Evolutionary conservation across 1,140 invertebrate species (phyloP).

Genomic region (Brevipalpus yothersi): DNA sequence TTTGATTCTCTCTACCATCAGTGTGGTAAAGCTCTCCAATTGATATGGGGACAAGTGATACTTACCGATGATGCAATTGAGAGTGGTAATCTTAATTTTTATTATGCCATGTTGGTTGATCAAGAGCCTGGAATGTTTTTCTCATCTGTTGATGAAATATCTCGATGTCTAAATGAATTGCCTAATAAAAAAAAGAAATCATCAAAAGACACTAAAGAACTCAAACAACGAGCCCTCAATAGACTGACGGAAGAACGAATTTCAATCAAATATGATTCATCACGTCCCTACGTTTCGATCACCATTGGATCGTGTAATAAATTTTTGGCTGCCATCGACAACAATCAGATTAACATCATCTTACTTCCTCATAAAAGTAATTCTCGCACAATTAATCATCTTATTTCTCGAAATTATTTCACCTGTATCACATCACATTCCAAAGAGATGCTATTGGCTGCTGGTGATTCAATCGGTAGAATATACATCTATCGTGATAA

Average conservation of each 20-base stretch:
- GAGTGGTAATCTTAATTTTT: no score
- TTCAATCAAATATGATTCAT: not conserved
- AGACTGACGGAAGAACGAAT: not conserved
- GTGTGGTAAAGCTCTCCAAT: no score
- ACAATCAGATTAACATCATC: not conserved
- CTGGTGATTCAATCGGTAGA: slow-evolving; percentile 38
- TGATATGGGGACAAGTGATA: no score
- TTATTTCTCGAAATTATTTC: slow-evolving; percentile 15
- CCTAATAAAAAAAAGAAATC: not conserved
- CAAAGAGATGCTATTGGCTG: slow-evolving; percentile 34
- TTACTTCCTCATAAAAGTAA: not conserved
- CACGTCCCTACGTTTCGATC: not conserved
- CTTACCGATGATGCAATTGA: no score
- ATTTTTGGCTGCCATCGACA: not conserved
- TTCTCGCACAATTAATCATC: not conserved
- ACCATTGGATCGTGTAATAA: not conserved
- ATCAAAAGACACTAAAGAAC: not conserved
- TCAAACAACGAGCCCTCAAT: not conserved
- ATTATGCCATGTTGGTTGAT: no score
- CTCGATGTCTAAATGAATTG: no score
- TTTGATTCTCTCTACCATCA: not conserved
- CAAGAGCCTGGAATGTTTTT: no score
- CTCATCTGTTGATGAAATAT: no score
- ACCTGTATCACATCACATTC: slow-evolving; percentile 45
- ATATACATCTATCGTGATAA: slow-evolving; percentile 35